These are phyloP conservation scores for Rousettus leschenaultii DNA, from an alignment of 2,113 vertebrate species.

Conservation along the genomic window DNA sequence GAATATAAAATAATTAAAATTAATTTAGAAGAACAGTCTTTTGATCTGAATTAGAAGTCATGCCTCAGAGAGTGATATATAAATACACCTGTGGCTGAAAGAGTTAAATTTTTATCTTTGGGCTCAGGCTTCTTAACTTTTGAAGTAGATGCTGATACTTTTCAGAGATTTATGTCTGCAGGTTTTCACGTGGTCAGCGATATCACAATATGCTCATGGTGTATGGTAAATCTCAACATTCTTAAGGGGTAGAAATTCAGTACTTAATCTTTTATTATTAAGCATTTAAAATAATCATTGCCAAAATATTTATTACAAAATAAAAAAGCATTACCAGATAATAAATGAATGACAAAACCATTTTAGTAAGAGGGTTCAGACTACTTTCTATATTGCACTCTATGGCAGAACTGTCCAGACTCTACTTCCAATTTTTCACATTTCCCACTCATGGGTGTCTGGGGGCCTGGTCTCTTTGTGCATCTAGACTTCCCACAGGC, in stretches of 20 bases:
- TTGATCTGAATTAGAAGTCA: neutral
- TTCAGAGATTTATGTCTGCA: neutral
- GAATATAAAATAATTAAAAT: neutral
- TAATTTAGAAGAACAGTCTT: neutral
- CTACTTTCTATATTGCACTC: neutral
- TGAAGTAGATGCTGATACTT: neutral
- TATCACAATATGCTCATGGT: neutral
- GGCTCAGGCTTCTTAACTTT: neutral
- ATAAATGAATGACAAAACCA: neutral
- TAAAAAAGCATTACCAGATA: neutral
- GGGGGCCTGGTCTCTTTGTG: neutral
- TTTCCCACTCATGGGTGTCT: neutral
- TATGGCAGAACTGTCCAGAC: neutral
- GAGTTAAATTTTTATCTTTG: neutral
- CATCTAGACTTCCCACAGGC: neutral
- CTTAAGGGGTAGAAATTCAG: conserved; percentile 14
- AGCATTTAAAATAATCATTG: neutral
- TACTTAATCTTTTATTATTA: conserved; percentile 40
- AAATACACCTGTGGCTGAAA: neutral
- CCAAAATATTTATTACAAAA: neutral
- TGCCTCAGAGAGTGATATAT: neutral
- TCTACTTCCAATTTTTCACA: neutral
- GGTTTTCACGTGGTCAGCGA: neutral
- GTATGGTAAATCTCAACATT: neutral
- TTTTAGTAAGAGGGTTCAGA: neutral